Base-by-base conservation (phyloP, 92 coral and sea anemone genomes). In the Plumapathes pennacea region DNA sequence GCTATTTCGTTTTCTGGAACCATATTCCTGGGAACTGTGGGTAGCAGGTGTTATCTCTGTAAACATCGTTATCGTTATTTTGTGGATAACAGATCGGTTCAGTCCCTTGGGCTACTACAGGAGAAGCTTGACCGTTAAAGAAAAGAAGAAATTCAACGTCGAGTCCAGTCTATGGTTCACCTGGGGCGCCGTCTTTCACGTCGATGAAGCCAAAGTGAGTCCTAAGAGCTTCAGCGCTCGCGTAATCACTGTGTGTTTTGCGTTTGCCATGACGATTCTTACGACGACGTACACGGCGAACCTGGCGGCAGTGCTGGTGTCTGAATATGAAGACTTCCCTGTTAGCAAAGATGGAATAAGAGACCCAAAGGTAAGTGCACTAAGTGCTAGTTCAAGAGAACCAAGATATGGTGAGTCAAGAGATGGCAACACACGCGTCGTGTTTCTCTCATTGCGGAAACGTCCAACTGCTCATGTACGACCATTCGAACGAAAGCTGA, bases 221-320 rank as follows among this genome's bases (percentile, higher is more conserved):
- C 97, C 97, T 0, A 80, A 74, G 37, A 76, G 94, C 43, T 71
- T 73, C 29, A 69, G 89, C 67, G 71, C 80, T 38, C 97, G 97
- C 49, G 25, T 77, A 1, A 54, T 85, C 0, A 69, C 97, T 1
- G 61, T 77, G 10, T 69, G 71, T 46, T 89, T 89, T 44, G 86
- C 97, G 8, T 89, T 85, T 41, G 74, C 76, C 11, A 89, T 85
- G 97, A 38, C 85, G 29, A 78, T 81, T 33, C 50, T 85, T 10
- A 83, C 82, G 14, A 85, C 88, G 11, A 85, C 85, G 3, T 89
- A 89, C 56, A 89, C 97, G 0, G 97, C 97, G 1, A 89, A 81
- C 14, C 68, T 89, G 24, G 94, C 97, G 10, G 97, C 97, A 9
- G 82, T 75, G 24, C 69, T 80, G 25, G 97, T 89, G 22, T 74